Base-by-base conservation (phyloP, 2,113 vertebrate species). In the Urocynchramus pylzowi region DNA sequence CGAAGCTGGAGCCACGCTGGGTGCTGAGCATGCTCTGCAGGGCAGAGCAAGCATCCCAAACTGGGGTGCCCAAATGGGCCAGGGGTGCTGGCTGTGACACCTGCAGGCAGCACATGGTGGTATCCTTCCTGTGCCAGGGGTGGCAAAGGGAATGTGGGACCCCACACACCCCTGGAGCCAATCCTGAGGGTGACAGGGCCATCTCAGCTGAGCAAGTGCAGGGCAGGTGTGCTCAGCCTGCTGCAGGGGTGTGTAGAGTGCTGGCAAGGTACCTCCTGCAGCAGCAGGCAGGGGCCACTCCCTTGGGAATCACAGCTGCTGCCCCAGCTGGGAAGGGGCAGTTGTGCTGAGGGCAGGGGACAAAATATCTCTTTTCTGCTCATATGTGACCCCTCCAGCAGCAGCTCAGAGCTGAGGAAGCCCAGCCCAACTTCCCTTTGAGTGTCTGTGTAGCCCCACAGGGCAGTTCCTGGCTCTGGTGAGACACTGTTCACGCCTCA, bases 231-330 rank as follows among this genome's bases (percentile, higher is more conserved):
- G 73, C 67, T 80, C 61, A 79, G 31, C 49, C 39, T 20, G 6
- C 31, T 67, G 23, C 8, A 11, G 54, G 16, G 42, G 7, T 2
- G 1, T 1, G 11, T 1, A 1, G n/a, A 47, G 12, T n/a, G 31
- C 49, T 73, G 49, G 53, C 17, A 3, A 20, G 23, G 53, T 5
- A 13, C 10, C 11, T 21, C 56, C 28, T 6, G 11, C 45, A 65
- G 75, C 28, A 17, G 47, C 35, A 45, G 20, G 54, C 53, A 22
- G n/a, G 23, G n/a, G 8, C 78, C 2, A 23, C 6, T 54, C 27
- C n/a, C 16, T 19, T 13, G 16, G 68, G 78, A 33, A 56, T 11
- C 13, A 16, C 24, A 19, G 54, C 64, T 28, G 35, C 63, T 50
- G 30, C 57, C 50, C 39, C 7, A 39, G 30, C 16, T 4, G 7